Evolutionary conservation across 2,113 vertebrate genomes (phyloP).

Genomic region (Oostethus manadensis): DNA sequence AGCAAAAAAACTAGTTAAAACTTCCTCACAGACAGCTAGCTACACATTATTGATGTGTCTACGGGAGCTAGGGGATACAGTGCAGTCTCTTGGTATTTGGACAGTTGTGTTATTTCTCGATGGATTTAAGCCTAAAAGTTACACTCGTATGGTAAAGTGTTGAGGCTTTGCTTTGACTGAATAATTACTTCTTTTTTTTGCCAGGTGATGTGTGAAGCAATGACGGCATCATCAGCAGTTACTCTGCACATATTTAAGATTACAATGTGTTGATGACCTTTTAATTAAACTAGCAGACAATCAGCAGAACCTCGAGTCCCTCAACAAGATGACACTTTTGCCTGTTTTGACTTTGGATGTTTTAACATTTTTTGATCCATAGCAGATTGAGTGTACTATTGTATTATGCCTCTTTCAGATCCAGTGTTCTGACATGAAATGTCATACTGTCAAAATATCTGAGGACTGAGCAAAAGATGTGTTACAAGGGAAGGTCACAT

Average conservation of each 20-base stretch:
- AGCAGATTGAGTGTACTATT: too few relatives aligned
- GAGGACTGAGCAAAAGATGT: conserved; percentile 27
- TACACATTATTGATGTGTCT: conserved; percentile 7
- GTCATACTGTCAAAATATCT: conserved; percentile 18
- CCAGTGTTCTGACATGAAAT: neutral
- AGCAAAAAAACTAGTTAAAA: neutral
- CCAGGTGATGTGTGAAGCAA: neutral
- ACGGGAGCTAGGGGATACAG: conserved; percentile 11
- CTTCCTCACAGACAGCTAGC: neutral
- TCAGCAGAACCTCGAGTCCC: neutral
- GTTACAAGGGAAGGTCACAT: conserved; percentile 14
- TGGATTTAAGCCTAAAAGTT: neutral
- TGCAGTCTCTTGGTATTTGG: conserved; percentile 34
- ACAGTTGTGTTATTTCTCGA: conserved; percentile 7
- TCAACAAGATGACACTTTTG: neutral
- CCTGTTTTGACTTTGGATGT: neutral
- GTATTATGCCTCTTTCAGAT: conserved; percentile 1
- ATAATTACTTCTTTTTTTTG: neutral
- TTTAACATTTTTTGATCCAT: too few relatives aligned
- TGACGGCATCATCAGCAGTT: neutral
- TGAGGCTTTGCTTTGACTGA: conserved; percentile 8
- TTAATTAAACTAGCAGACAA: neutral
- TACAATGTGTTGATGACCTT: neutral
- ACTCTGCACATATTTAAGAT: neutral
- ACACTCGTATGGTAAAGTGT: conserved; percentile 2